Base-by-base conservation (phyloP, 2,888 invertebrate species). In the Phasia obesa region DNA sequence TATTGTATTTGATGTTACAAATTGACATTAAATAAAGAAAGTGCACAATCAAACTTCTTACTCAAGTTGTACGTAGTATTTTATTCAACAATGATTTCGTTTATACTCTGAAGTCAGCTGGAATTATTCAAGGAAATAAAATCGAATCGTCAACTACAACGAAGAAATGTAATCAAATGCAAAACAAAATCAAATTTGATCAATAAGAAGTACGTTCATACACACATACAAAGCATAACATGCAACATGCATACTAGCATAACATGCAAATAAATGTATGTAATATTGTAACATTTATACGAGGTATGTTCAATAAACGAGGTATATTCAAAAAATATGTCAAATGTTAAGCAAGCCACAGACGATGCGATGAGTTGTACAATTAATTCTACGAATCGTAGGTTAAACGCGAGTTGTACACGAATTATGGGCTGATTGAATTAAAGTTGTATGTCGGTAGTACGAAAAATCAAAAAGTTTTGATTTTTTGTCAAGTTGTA, bases 91-190 rank as follows among this genome's bases (percentile, higher is more conserved):
- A 57, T 75, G 35, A 35, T 64, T 74, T 42, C 51, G 19, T 64
- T 31, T 65, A 64, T 44, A 57, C 5, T 57, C 42, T 21, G 21
- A 21, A 47, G 23, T 64, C 62, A 62, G 23, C 59, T 57, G 59
- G 17, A 76, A 53, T 60, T 69, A 69, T 77, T 69, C 53, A 77
- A 69, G 69, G 9, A 60, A 60, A 62, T 13, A 53, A 25, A 69
- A 67, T 77, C 60, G 60, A 69, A 62, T 77, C 47, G 31, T 77
- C 60, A 60, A 69, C 23, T 31, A 25, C 51, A 51, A 62, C 4
- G 23, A 17, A 64, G 35, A 31, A 60, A 44, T 69, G 27, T 69
- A 60, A 60, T 60, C 69, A 19, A 62, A 77, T 69, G 51, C 62
- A 53, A 69, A 77, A 51, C 31, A 67, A 60, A 23, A 42, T 51